Evolutionary conservation across 2,113 vertebrate species (phyloP).

Genomic region (Meriones unguiculatus): DNA sequence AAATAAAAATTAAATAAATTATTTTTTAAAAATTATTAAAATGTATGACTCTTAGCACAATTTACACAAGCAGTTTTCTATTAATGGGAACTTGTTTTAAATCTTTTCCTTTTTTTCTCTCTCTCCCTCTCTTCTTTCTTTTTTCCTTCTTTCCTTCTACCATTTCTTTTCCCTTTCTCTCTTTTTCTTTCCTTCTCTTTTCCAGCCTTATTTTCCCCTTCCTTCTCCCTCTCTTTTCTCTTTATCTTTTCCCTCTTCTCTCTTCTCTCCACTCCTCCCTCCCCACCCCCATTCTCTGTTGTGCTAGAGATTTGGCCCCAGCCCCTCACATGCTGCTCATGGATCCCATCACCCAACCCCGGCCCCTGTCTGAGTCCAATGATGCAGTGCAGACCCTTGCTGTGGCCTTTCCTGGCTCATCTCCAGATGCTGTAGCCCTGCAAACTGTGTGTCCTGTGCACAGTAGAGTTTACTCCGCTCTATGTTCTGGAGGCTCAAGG

Average conservation of each 20-base stretch:
- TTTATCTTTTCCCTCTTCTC: neutral
- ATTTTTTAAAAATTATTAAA: neutral
- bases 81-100: neutral
- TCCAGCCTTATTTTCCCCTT: no score
- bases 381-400: neutral
- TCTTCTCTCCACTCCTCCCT: neutral
- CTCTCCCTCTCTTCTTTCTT: neutral
- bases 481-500: neutral
- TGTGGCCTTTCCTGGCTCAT: neutral
- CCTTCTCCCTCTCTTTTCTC: neutral
- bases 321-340: neutral
- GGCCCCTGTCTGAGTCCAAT: neutral
- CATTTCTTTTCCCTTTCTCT: neutral
- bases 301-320: neutral
- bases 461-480: neutral
- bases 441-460: neutral
- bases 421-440: neutral
- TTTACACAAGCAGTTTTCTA: neutral
- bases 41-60: neutral
- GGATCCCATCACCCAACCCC: neutral
- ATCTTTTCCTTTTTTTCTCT: neutral
- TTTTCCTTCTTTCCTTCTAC: no score
- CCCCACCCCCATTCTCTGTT: neutral
- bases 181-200: neutral
- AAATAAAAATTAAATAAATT: no score